phyloP scores from a whole-genome alignment of 2,113 vertebrate genomes.

The Thymallus thymallus region DNA sequence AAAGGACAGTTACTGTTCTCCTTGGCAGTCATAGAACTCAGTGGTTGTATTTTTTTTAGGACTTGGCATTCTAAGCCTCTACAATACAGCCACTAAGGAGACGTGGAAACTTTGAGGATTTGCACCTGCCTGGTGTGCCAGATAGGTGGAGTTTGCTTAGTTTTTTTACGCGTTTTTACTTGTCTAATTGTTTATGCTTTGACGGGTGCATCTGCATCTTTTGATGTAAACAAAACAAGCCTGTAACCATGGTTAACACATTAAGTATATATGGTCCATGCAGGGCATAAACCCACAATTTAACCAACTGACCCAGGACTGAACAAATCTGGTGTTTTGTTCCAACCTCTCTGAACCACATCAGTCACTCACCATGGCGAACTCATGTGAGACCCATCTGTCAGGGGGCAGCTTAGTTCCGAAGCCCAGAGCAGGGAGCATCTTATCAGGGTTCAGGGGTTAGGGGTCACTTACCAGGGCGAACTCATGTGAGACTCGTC shows the following conservation, averaged over 20 bases:
- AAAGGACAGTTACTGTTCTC: not conserved
- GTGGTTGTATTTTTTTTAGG: not conserved
- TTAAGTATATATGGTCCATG: too few relatives aligned
- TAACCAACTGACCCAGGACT: too few relatives aligned
- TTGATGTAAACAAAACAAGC: not conserved
- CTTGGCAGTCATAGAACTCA: not conserved
- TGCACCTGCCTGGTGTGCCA: too few relatives aligned
- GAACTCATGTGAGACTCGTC: constrained; percentile 95
- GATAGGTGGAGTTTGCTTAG: too few relatives aligned
- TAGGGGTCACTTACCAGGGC: constrained; percentile 81
- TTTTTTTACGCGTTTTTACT: too few relatives aligned
- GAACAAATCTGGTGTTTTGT: too few relatives aligned
- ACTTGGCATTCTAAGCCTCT: not conserved
- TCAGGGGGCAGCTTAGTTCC: constrained; percentile 95
- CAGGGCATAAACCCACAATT: too few relatives aligned
- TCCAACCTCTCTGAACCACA: not conserved
- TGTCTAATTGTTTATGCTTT: too few relatives aligned
- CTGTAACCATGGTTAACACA: not conserved
- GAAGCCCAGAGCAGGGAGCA: constrained; percentile 97
- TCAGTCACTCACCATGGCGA: constrained; percentile 84
- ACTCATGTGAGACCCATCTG: constrained; percentile 93
- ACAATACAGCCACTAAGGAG: too few relatives aligned
- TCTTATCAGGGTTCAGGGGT: constrained; percentile 78
- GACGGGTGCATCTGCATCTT: too few relatives aligned
- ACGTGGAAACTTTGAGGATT: too few relatives aligned